Evolutionary conservation across 2,113 vertebrate genomes (phyloP), one percentile per base, ranked within the genome.

Genomic region (Tringa solitaria): DNA sequence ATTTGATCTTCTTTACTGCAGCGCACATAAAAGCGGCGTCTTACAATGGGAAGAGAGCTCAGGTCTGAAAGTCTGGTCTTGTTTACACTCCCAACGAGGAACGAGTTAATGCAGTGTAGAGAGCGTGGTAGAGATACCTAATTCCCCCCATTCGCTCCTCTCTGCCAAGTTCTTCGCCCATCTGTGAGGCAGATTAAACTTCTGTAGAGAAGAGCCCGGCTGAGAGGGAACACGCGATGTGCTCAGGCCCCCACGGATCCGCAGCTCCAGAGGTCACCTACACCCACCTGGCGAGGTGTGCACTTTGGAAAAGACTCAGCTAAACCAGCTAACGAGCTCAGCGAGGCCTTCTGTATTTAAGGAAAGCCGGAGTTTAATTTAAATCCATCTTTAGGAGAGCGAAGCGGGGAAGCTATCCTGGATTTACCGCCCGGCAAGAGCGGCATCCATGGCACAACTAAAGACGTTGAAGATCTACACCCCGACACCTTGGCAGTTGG

Each of bases 1-100:
- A 61, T 83, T 70, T 78, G 87, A 91, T 83, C 80, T 81, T 27
- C 91, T 86, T 95, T 56, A 70, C 70, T 74, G 88, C 84, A 56
- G 76, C 0, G 65, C 56, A 64, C 80, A 82, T 60, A 70, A 95
- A 93, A 96, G 84, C 84, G 32, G 90, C 61, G 46, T 61, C 91
- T 75, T 11, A 30, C 50, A 67, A 32, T 2, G 67, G 76, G 72
- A 32, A 14, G 14, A 82, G 89, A 67, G 72, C 60, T 82, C 72
- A 45, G 87, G 75, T n/a, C 75, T 69, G 68, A 73, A 68, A 59
- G 90, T 48, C 90, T 81, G 87, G 54, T 64, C 54, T 64, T 74
- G 90, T 79, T 90, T 75, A 64, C 89, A 43, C 82, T 68, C 76
- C 92, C 87, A 61, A 50, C 2, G 20, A 78, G 87, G 90, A 82